A percentile compares a stretch with the other conserved stretches of the same genome.
phyloP scores from a whole-genome alignment of 1,140 invertebrate genomes.

The Calephelis nemesis region DNA sequence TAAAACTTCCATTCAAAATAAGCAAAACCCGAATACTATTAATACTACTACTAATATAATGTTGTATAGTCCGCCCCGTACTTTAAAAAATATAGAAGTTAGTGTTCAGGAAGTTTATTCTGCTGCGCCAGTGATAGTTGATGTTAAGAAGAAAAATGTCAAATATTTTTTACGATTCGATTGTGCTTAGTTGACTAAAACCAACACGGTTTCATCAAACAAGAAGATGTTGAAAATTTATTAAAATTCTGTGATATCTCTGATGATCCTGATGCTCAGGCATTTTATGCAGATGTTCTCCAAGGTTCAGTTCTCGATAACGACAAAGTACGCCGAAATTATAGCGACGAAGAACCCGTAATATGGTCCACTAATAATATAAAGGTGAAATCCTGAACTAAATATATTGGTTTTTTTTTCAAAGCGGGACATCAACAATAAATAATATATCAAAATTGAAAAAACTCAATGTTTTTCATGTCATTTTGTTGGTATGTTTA shows the following conservation, averaged over 20 bases:
- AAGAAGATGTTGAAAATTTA: too few relatives aligned
- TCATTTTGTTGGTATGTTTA: conserved; percentile 1
- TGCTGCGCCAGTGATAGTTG: conserved; percentile 1
- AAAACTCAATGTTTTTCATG: conserved; percentile 5
- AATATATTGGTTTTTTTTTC: not conserved
- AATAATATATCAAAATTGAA: not conserved
- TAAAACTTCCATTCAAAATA: not conserved
- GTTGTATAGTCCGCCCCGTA: not conserved
- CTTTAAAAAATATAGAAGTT: conserved; percentile 6
- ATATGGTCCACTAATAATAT: conserved; percentile 1
- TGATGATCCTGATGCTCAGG: too few relatives aligned
- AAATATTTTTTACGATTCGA: conserved; percentile 1
- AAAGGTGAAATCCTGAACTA: conserved; percentile 1
- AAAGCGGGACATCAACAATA: not conserved
- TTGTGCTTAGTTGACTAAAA: not conserved
- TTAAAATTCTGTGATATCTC: too few relatives aligned
- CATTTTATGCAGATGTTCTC: too few relatives aligned
- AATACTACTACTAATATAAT: too few relatives aligned
- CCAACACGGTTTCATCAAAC: too few relatives aligned
- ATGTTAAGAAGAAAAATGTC: conserved; percentile 1
- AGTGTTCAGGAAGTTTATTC: conserved; percentile 1
- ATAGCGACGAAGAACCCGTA: not conserved
- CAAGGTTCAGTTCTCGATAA: too few relatives aligned
- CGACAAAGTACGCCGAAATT: too few relatives aligned
- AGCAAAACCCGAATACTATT: not conserved